Conservation (phyloP, 2,888 invertebrate species). For the Ecdyonurus torrentis region DNA sequence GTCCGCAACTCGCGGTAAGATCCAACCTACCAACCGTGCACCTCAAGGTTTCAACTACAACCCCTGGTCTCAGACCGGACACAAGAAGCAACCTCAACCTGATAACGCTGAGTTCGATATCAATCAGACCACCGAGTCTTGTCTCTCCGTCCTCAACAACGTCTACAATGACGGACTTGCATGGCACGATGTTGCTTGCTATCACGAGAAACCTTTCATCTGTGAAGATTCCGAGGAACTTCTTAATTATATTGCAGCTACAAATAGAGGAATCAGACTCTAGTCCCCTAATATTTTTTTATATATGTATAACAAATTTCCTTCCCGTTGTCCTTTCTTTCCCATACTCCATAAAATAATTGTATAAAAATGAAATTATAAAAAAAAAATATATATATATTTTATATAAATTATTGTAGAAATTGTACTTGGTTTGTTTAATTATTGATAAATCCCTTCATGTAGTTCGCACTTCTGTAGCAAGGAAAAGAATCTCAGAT, state of each 20-base stretch:
- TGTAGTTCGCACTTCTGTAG: no score
- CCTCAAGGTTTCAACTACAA: constrained; percentile 64
- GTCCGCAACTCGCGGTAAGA: constrained; percentile 77
- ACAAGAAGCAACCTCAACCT: constrained; percentile 75
- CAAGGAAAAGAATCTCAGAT: no score
- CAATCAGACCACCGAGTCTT: constrained; percentile 74
- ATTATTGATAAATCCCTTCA: no score
- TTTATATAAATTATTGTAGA: neutral
- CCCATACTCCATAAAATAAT: no score
- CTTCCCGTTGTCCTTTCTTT: no score
- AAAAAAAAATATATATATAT: neutral
- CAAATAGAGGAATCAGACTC: constrained; percentile 67
- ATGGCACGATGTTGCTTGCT: constrained; percentile 88
- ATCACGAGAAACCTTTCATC: constrained; percentile 81
- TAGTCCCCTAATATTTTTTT: constrained; percentile 27
- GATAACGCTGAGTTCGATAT: constrained; percentile 86
- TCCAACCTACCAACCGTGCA: constrained; percentile 59
- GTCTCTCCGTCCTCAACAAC: constrained; percentile 74
- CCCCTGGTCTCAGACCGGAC: constrained; percentile 80
- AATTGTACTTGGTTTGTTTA: no score
- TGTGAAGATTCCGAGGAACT: constrained; percentile 84
- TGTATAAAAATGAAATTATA: no score
- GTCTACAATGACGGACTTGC: constrained; percentile 87
- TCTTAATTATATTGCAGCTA: constrained; percentile 66
- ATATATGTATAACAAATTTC: neutral